phyloP scores from a whole-genome alignment of 2,888 invertebrate genomes.

The Andrena bicolor region DNA sequence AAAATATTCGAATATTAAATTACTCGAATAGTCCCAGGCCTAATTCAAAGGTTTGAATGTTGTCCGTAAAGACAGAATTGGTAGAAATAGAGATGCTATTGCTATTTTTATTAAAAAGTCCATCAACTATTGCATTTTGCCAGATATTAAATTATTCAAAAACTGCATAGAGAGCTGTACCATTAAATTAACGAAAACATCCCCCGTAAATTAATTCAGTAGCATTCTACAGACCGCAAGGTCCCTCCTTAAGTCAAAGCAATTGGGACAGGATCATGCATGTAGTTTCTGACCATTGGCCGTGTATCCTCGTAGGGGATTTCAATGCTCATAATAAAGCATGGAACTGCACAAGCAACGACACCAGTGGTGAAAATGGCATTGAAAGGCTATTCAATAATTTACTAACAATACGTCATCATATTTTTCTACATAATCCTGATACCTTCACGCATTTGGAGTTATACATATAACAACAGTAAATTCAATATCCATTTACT shows the following conservation, averaged over 20 bases:
- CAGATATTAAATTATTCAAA: background rate
- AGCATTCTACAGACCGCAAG: background rate
- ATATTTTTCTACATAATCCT: slow-evolving; percentile 4
- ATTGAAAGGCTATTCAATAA: background rate
- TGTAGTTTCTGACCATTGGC: background rate
- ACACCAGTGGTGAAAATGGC: too few species aligned
- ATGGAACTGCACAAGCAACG: slow-evolving; percentile 1
- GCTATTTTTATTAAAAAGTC: background rate
- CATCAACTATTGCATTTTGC: background rate
- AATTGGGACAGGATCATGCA: slow-evolving; percentile 4
- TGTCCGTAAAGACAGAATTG: slow-evolving; percentile 9
- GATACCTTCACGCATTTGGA: slow-evolving; percentile 7
- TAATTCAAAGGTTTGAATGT: background rate
- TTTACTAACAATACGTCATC: background rate
- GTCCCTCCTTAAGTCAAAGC: background rate
- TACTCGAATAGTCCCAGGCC: too few species aligned
- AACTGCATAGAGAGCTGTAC: background rate
- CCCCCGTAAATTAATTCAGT: background rate
- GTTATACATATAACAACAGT: background rate
- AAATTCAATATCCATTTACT: background rate
- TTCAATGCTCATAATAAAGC: slow-evolving; percentile 16
- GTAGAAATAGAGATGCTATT: background rate
- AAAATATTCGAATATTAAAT: too few species aligned
- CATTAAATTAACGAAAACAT: background rate
- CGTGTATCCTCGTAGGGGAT: slow-evolving; percentile 8